Evolutionary conservation across 2,888 invertebrate species (phyloP).

Genomic region (Thelaira solivaga): DNA sequence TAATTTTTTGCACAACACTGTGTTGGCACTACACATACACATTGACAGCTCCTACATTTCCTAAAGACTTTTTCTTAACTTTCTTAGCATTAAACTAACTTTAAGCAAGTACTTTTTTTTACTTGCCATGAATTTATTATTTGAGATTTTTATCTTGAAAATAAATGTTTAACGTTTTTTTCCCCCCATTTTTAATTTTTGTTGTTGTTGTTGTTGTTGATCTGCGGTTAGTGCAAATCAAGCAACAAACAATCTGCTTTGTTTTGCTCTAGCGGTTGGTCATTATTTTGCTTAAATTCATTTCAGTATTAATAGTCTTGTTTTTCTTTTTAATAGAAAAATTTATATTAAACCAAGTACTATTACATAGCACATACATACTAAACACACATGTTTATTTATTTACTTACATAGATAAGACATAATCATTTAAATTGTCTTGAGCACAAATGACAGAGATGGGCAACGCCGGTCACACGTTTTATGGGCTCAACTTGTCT

Average conservation of each 20-base stretch:
- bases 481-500: not conserved
- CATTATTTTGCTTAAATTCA: slow-evolving; percentile 27
- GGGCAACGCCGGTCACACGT: not conserved
- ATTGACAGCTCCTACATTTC: slow-evolving; percentile 42
- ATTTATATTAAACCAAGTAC: slow-evolving; percentile 49
- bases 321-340: slow-evolving; percentile 39
- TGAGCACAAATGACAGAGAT: not conserved
- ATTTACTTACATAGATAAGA: slow-evolving; percentile 38
- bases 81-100: slow-evolving; percentile 14
- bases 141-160: slow-evolving; percentile 74
- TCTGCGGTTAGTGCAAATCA: slow-evolving; percentile 12
- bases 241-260: slow-evolving; percentile 23
- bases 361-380: slow-evolving; percentile 36
- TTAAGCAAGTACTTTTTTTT: slow-evolving; percentile 57
- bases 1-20: too few species aligned
- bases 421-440: slow-evolving; percentile 53
- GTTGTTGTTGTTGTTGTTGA: too few species aligned
- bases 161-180: slow-evolving; percentile 70
- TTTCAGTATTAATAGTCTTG: slow-evolving; percentile 54
- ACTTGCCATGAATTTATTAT: slow-evolving; percentile 74
- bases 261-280: slow-evolving; percentile 14
- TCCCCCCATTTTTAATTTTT: not conserved
- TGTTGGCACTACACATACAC: not conserved
- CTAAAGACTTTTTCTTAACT: slow-evolving; percentile 35
- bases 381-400: slow-evolving; percentile 32